Conservation (phyloP, 2,888 invertebrate genomes). For the Lepidochrysops patricia region DNA sequence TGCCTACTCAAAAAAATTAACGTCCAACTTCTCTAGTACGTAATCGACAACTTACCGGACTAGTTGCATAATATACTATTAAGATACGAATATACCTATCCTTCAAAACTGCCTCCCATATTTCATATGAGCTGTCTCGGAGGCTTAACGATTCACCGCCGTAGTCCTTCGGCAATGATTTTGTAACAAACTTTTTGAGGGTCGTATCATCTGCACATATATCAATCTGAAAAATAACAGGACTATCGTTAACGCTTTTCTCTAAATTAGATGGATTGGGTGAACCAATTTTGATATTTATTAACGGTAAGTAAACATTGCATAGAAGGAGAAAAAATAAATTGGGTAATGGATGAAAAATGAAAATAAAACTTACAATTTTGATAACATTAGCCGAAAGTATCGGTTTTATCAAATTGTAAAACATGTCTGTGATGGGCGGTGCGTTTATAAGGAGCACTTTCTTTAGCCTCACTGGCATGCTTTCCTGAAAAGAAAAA, state of each 20-base stretch:
- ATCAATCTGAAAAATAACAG: slow-evolving; percentile 64
- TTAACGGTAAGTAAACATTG: not conserved
- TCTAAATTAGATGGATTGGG: too few relatives aligned
- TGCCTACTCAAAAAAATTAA: too few relatives aligned
- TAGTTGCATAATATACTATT: not conserved
- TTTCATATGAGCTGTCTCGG: slow-evolving; percentile 64
- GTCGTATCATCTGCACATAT: slow-evolving; percentile 77
- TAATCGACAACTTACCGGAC: not conserved
- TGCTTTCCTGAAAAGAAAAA: slow-evolving; percentile 41
- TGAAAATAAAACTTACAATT: slow-evolving; percentile 37
- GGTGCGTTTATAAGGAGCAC: slow-evolving; percentile 53
- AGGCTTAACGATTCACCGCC: slow-evolving; percentile 76
- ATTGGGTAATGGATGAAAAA: too few relatives aligned
- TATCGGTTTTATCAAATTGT: slow-evolving; percentile 46
- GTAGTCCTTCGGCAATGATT: slow-evolving; percentile 78
- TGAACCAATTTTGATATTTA: not conserved
- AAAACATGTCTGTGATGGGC: slow-evolving; percentile 50
- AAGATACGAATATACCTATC: slow-evolving; percentile 41
- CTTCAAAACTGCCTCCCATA: slow-evolving; percentile 66
- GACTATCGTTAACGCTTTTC: too few relatives aligned
- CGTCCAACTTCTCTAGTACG: too few relatives aligned
- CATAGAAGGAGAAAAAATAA: too few relatives aligned
- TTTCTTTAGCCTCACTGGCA: slow-evolving; percentile 53
- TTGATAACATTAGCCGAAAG: slow-evolving; percentile 46
- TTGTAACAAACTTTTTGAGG: slow-evolving; percentile 72